Evolutionary conservation across 2,797 vertebrate species (phyloP).

Genomic region (Sebastes miniatus): DNA sequence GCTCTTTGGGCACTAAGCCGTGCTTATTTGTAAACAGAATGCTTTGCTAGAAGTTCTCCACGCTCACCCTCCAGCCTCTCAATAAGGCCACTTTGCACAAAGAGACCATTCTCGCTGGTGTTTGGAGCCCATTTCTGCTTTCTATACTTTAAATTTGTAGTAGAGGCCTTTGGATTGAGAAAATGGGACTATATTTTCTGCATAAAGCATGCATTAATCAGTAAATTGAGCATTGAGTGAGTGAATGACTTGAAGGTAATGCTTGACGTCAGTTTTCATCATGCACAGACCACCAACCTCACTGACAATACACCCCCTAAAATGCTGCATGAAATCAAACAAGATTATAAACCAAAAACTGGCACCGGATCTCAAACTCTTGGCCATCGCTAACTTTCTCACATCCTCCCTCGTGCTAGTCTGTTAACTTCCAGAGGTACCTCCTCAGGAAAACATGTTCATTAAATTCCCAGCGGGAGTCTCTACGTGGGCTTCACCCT

Average conservation of each 20-base stretch:
- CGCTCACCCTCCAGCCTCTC: slow-evolving; percentile 31
- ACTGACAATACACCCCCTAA: slow-evolving; percentile 4
- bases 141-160: slow-evolving; percentile 9
- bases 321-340: slow-evolving; percentile 54
- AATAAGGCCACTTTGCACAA: slow-evolving; percentile 57
- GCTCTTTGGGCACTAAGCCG: slow-evolving; percentile 58
- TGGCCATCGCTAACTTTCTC: slow-evolving; percentile 50
- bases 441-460: slow-evolving; percentile 69
- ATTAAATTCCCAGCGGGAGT: slow-evolving; percentile 73
- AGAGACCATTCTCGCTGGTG: slow-evolving; percentile 53
- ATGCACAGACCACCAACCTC: slow-evolving; percentile 28
- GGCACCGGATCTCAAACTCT: slow-evolving; percentile 37
- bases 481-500: slow-evolving; percentile 51
- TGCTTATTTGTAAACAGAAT: slow-evolving; percentile 78
- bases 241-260: slow-evolving; percentile 15
- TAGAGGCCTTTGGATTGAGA: neutral
- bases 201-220: slow-evolving; percentile 3
- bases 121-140: slow-evolving; percentile 27
- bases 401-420: slow-evolving; percentile 46
- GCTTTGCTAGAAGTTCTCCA: slow-evolving; percentile 43
- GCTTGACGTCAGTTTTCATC: slow-evolving; percentile 2
- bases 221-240: neutral
- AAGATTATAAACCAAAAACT: slow-evolving; percentile 48
- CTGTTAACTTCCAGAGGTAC: slow-evolving; percentile 56
- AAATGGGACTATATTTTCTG: slow-evolving; percentile 7